Conservation (phyloP, 2,888 invertebrate genomes). For the Homarus gammarus region DNA sequence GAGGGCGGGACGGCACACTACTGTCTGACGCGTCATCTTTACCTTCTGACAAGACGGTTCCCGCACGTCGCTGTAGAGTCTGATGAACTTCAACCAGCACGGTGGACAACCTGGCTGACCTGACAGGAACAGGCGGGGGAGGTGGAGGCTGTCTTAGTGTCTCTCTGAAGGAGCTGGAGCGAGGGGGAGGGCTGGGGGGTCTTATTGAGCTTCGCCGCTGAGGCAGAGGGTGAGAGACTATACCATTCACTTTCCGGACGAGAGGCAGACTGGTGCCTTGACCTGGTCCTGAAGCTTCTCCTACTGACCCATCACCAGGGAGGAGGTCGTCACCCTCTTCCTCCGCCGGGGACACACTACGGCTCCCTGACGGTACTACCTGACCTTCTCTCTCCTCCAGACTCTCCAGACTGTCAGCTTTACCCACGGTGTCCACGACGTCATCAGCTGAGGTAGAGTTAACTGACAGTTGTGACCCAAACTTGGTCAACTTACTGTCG, state of each 20-base stretch:
- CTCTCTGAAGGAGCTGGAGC: slow-evolving; percentile 44
- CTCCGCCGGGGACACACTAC: not conserved
- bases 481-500: slow-evolving; percentile 2
- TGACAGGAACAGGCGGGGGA: slow-evolving; percentile 13
- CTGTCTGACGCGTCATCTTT: not conserved
- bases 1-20: not conserved
- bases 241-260: slow-evolving; percentile 8
- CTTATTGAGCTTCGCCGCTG: too few relatives aligned
- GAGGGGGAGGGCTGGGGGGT: slow-evolving; percentile 26
- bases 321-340: not conserved
- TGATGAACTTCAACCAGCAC: slow-evolving; percentile 23
- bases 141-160: not conserved
- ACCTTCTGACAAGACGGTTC: not conserved
- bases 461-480: slow-evolving; percentile 10
- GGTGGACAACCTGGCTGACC: not conserved
- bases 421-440: slow-evolving; percentile 3
- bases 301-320: not conserved
- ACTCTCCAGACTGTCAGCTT: not conserved
- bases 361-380: not conserved
- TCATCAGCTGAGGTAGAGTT: slow-evolving; percentile 7
- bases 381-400: not conserved
- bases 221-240: not conserved
- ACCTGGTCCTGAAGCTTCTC: not conserved
- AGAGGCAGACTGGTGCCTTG: not conserved
- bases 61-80: not conserved